Conservation (phyloP, 1,140 invertebrate species). For the Bradynema listronoti region DNA sequence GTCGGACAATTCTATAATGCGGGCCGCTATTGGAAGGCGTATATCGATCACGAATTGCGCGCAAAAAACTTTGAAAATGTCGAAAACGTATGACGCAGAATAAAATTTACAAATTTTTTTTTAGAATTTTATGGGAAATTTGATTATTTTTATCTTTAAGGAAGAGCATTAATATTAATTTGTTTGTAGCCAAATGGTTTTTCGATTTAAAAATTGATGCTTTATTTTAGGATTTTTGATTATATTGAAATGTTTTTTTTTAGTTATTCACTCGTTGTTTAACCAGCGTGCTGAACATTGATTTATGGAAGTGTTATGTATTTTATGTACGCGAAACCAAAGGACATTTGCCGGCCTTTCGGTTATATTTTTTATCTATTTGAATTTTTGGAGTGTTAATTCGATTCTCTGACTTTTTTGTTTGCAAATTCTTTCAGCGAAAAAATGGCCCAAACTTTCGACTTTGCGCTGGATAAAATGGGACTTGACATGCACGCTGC, state of each 20-base stretch:
- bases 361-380: conserved; percentile 58
- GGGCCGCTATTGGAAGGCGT: conserved; percentile 96
- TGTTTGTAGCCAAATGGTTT: conserved; percentile 67
- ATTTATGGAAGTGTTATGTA: conserved; percentile 94
- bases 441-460: conserved; percentile 98
- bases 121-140: too few relatives aligned
- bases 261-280: conserved; percentile 94
- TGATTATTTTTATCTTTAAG: too few relatives aligned
- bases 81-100: too few relatives aligned
- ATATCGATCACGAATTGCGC: conserved; percentile 95
- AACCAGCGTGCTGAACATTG: conserved; percentile 89
- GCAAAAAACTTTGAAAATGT: conserved; percentile 89
- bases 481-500: conserved; percentile 74
- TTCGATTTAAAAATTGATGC: conserved; percentile 14
- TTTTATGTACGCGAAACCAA: conserved; percentile 73
- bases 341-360: conserved; percentile 48
- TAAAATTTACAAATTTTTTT: too few relatives aligned
- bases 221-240: conserved; percentile 23
- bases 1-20: conserved; percentile 87
- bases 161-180: too few relatives aligned
- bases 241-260: conserved; percentile 42
- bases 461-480: conserved; percentile 97
- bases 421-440: conserved; percentile 77
- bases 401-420: conserved; percentile 3
- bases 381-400: conserved; percentile 2